phyloP scores from a whole-genome alignment of 2,888 invertebrate species.

The Lordiphosa fenestrarum region DNA sequence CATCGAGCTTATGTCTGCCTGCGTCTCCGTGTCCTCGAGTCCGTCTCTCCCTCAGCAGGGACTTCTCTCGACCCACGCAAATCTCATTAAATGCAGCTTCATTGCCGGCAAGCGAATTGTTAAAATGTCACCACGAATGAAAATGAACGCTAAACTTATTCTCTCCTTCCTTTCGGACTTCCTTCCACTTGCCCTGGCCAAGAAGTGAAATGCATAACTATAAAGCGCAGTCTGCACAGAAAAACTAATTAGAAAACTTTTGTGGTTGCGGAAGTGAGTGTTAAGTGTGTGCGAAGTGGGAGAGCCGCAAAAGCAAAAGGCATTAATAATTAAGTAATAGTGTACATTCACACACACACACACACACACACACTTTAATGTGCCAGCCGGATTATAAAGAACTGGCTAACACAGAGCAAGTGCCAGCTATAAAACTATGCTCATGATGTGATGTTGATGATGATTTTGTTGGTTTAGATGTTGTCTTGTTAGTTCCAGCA shows the following conservation, averaged over 20 bases:
- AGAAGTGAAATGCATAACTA: slow-evolving; percentile 64
- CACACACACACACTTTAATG: slow-evolving; percentile 46
- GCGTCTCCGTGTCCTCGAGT: background rate
- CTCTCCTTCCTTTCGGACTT: slow-evolving; percentile 1
- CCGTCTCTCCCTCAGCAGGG: background rate
- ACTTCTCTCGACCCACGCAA: slow-evolving; percentile 30
- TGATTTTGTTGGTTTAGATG: too few species aligned
- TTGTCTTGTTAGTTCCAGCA: too few species aligned
- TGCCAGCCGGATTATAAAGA: background rate
- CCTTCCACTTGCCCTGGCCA: slow-evolving; percentile 34
- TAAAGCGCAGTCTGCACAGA: slow-evolving; percentile 60
- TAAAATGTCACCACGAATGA: slow-evolving; percentile 35
- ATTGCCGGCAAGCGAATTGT: slow-evolving; percentile 33
- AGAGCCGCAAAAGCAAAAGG: slow-evolving; percentile 27
- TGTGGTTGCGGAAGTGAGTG: slow-evolving; percentile 42
- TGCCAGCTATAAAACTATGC: background rate
- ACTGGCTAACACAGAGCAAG: background rate
- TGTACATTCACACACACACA: slow-evolving; percentile 25
- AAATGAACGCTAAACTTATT: slow-evolving; percentile 23
- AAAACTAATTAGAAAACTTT: slow-evolving; percentile 70
- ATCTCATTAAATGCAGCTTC: slow-evolving; percentile 40
- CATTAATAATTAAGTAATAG: slow-evolving; percentile 69
- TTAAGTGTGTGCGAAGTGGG: slow-evolving; percentile 37
- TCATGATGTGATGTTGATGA: too few species aligned
- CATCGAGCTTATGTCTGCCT: slow-evolving; percentile 22